phyloP scores from a whole-genome alignment of 2,888 invertebrate species.

The Apotomis betuletana region DNA sequence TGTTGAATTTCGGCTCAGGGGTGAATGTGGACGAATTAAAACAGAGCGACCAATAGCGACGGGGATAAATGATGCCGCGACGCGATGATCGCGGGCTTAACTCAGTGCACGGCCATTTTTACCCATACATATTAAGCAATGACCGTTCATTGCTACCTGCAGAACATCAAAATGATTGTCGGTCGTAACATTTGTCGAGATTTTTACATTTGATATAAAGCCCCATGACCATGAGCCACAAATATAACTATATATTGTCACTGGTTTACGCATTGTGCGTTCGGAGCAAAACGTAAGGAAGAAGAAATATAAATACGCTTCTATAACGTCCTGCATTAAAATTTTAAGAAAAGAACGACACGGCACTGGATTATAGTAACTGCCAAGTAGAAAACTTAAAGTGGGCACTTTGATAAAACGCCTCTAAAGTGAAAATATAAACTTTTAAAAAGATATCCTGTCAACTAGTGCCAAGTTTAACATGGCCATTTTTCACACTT shows the following conservation, averaged over 20 bases:
- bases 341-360: no score
- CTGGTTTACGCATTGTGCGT: no score
- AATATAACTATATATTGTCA: not conserved
- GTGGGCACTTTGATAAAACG: no score
- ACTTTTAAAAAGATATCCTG: not conserved
- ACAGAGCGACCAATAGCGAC: conserved; percentile 62
- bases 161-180: conserved; percentile 27
- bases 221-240: not conserved
- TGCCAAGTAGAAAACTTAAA: no score
- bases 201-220: conserved; percentile 13
- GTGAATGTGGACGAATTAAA: conserved; percentile 65
- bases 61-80: conserved; percentile 63
- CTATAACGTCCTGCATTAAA: no score
- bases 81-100: conserved; percentile 63
- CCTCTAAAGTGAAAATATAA: no score
- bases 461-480: not conserved
- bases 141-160: conserved; percentile 20
- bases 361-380: no score
- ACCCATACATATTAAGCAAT: conserved; percentile 33
- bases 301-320: no score
- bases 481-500: conserved; percentile 3
- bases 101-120: conserved; percentile 47
- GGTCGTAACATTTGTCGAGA: conserved; percentile 7
- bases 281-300: no score
- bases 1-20: conserved; percentile 62